Conservation (phyloP, 2,797 vertebrate genomes). For the Morus bassanus region DNA sequence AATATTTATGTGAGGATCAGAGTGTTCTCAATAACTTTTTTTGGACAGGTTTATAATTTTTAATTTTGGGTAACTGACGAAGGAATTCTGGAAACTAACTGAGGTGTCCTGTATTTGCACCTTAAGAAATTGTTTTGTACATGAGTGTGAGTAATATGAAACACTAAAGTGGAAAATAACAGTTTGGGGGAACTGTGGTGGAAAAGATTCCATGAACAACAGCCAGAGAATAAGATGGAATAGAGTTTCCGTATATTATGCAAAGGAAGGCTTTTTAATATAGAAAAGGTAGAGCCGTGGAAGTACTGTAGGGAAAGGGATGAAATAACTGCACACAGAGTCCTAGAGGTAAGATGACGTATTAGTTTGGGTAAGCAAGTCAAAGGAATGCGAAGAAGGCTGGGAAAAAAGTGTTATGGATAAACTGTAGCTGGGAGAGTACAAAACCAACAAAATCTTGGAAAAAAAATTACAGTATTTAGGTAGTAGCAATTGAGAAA, state of each 20-base stretch:
- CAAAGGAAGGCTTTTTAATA: not conserved
- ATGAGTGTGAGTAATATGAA: fast-evolving
- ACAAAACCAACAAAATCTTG: not conserved
- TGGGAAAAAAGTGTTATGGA: not conserved
- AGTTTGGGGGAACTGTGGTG: not conserved
- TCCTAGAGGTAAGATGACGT: not conserved
- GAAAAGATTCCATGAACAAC: not conserved
- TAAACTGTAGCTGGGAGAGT: not conserved
- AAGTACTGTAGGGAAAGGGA: not conserved
- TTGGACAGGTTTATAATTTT: not conserved
- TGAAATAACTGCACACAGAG: not conserved
- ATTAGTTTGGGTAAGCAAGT: not conserved
- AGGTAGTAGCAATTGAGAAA: not conserved
- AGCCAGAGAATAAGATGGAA: not conserved
- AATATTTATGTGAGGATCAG: not conserved
- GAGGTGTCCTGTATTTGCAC: not conserved
- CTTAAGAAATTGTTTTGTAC: not conserved
- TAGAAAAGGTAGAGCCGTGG: not conserved
- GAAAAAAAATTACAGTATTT: not conserved
- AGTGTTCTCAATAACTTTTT: not conserved
- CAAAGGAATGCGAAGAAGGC: not conserved
- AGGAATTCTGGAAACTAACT: not conserved
- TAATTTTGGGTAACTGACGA: not conserved
- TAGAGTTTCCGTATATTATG: not conserved
- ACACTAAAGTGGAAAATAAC: not conserved